Base-by-base conservation (phyloP, 2,797 vertebrate genomes). In the Mionectes olivaceus region DNA sequence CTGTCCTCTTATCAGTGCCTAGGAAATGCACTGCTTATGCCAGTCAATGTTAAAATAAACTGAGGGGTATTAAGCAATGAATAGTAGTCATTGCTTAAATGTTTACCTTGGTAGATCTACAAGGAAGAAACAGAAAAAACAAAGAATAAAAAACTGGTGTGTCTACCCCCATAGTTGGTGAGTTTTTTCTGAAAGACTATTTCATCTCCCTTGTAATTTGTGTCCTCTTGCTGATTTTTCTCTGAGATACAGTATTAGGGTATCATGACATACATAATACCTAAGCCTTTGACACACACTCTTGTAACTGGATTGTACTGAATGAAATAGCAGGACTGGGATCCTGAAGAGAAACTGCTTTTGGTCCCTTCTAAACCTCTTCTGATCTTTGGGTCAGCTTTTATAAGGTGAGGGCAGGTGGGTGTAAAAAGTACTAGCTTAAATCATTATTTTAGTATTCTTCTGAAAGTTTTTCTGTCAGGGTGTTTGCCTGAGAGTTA, bases 181-280 rank as follows among this genome's bases (percentile, higher is more conserved):
- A 55, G 10, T 47, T 87, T 87, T 39, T 79, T 79, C 35, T 47
- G 33, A 67, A 11, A 21, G 28, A 19, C 49, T 9, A 17, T 74
- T 70, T 68, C 10, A 27, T 82, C 22, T 81, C 11, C 17, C 3
- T 28, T 33, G 24, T 16, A 60, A 57, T 91, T 84, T 67, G 28
- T 73, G 83, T 76, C 52, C 23, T 56, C 4, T 60, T n/a, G 32
- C 53, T 84, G 41, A 3, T 79, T 32, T 27, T 41, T 7, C 44
- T 78, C 37, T 7, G 78, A 60, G 81, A 7, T 46, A 9, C 11
- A 39, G 46, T 7, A 11, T 6, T 71, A 79, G 60, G 35, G 2
- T 60, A 3, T n/a, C 11, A 0, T 6, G 52, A 5, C 3, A 3
- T 8, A 2, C 19, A 21, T 5, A 9, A 3, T 2, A 25, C 3